Conservation (phyloP, 2,888 invertebrate genomes). For the Leptarthrus brevirostris region DNA sequence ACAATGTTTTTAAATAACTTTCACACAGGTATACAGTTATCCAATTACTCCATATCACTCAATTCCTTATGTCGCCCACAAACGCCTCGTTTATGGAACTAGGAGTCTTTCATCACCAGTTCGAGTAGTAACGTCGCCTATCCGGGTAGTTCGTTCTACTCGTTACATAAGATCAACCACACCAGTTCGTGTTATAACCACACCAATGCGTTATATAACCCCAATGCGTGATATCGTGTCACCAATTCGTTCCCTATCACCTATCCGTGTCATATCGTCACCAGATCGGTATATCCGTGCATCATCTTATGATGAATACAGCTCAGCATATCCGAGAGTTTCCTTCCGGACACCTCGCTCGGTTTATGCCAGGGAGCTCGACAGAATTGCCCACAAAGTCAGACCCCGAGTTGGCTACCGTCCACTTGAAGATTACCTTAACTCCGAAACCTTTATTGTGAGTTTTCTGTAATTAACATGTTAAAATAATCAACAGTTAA, state of each 20-base stretch:
- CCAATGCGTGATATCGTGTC: slow-evolving; percentile 60
- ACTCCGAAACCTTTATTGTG: slow-evolving; percentile 81
- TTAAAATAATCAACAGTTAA: too few relatives aligned
- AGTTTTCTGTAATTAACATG: too few relatives aligned
- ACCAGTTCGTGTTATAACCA: slow-evolving; percentile 62
- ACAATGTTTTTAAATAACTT: slow-evolving; percentile 4
- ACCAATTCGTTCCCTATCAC: slow-evolving; percentile 56
- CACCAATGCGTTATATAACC: slow-evolving; percentile 60
- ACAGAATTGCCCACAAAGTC: slow-evolving; percentile 75
- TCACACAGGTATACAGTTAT: slow-evolving; percentile 63
- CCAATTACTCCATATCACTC: slow-evolving; percentile 65
- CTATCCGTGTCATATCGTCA: slow-evolving; percentile 44
- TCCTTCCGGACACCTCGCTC: slow-evolving; percentile 72
- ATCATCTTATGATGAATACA: slow-evolving; percentile 5
- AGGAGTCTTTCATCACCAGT: slow-evolving; percentile 56
- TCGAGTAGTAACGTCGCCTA: slow-evolving; percentile 63
- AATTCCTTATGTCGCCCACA: slow-evolving; percentile 59
- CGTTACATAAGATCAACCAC: slow-evolving; percentile 59
- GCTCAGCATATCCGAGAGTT: background rate
- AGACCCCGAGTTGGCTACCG: slow-evolving; percentile 74
- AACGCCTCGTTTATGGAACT: slow-evolving; percentile 58
- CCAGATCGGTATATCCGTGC: slow-evolving; percentile 2
- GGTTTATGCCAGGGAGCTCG: slow-evolving; percentile 75
- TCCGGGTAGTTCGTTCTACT: slow-evolving; percentile 60
- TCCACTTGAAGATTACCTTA: slow-evolving; percentile 81